Percentiles rank a stretch among this genome's conserved stretches.
Conservation (phyloP, 2,888 invertebrate species). For the Morpho deidamia region DNA sequence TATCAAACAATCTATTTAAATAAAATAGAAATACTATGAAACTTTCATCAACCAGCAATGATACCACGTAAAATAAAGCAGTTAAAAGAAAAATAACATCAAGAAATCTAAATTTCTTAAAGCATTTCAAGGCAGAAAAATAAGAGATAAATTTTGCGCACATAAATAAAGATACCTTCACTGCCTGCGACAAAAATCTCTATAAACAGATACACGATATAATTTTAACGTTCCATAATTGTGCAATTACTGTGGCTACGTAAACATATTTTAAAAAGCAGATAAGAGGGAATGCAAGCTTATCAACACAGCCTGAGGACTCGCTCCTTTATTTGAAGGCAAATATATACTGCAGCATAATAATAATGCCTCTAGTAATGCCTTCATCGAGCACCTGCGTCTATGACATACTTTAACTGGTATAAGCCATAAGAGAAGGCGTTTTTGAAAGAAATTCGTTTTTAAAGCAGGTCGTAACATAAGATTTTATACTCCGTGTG, state of each 20-base stretch:
- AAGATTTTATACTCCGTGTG: too few relatives aligned
- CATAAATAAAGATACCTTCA: not conserved
- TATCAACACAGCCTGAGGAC: constrained; percentile 59
- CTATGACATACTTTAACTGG: constrained; percentile 36
- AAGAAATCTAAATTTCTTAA: too few relatives aligned
- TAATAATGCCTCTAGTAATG: constrained; percentile 69
- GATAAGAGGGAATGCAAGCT: constrained; percentile 29
- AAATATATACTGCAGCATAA: constrained; percentile 45
- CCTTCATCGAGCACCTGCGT: constrained; percentile 70
- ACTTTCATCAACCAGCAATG: too few relatives aligned
- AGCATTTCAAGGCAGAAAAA: not conserved
- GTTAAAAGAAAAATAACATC: too few relatives aligned
- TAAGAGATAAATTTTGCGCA: not conserved
- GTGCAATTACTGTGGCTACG: constrained; percentile 19
- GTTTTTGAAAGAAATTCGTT: not conserved
- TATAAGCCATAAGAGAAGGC: not conserved
- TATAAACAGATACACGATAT: constrained; percentile 10
- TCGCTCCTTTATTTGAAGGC: constrained; percentile 54
- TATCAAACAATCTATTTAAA: too few relatives aligned
- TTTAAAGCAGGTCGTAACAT: too few relatives aligned
- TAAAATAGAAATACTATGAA: too few relatives aligned
- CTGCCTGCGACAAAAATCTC: constrained; percentile 4
- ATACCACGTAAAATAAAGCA: too few relatives aligned
- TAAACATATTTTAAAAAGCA: constrained; percentile 17
- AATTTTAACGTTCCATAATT: constrained; percentile 13